Evolutionary conservation across 2,113 vertebrate genomes (phyloP), one percentile per base, ranked within the genome.

Genomic region (Myrmophylax atrothorax): DNA sequence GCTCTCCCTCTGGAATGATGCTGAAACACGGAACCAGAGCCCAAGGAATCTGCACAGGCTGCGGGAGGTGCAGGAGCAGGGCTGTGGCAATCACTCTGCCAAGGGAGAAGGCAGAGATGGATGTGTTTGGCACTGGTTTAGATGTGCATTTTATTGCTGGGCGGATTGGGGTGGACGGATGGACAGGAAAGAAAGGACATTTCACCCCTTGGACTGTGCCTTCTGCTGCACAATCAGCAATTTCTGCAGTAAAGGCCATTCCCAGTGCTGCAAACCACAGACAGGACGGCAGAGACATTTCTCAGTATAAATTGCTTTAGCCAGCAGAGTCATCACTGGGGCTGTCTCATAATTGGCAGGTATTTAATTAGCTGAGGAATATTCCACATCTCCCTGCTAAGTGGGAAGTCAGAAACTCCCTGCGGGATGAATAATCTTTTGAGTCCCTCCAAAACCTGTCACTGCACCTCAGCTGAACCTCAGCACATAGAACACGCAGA

Each of bases 291-390:
- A 1, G 35, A 83, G 74, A 35, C 16, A 6, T 88, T 82, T 82
- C 60, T 75, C 66, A 64, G 60, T 33, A 59, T 40, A 87, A 90
- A 90, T 60, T 94, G 56, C 72, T 90, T 80, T 79, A 92, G 31
- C 87, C 82, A 91, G 93, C 73, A 62, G 26, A 70, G 40, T 47
- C 44, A 58, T 86, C 15, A 0, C 26, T 77, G 50, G 55, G 55
- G 44, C 83, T 81, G 72, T 62, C 60, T 66, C 35, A 19, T 87
- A 90, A 93, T 84, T 94, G 94, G 62, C 90, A 96, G 66, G 72
- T 91, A 76, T 94, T 96, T 96, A 95, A 96, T 93, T 96, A 96
- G 70, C 78, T 58, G 75, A 68, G 69, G 69, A 74, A 76, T 77
- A 74, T 72, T 90, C 87, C 20, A 1, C 8, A 12, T 93, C 86